Evolutionary conservation across 2,113 vertebrate genomes (phyloP), one percentile per base, ranked within the genome.

Genomic region (Chlamydotis undulata): DNA sequence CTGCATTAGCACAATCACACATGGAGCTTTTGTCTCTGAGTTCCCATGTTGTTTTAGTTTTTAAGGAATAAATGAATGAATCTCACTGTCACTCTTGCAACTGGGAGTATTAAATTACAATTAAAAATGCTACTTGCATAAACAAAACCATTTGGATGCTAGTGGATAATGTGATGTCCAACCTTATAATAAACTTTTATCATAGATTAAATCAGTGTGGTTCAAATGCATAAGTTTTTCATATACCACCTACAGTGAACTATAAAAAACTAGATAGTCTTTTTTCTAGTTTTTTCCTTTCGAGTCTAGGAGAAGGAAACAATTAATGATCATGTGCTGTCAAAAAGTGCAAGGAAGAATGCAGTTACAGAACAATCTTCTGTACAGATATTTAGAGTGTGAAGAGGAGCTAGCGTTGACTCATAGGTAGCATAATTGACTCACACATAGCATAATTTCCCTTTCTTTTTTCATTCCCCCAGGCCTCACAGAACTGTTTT

Each of bases 351-450:
- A 25, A 63, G 29, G 24, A 59, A 93, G 43, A 91, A 83, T 83
- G 43, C 25, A 82, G 45, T 84, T 91, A 55, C 2, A 21, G 77
- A 94, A 86, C 37, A 65, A 57, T 85, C 39, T 65, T 55, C 73
- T 82, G 10, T 85, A n/a, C 56, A 65, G 18, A 14, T 81, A 45
- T 60, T 91, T 91, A 77, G 49, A 52, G 23, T 50, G 59, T 35
- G 70, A 80, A 69, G 28, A 53, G 57, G 68, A 90, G 35, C 74
- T 84, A 47, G 8, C 49, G 52, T 83, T 84, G 82, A 78, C 84
- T 97, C 91, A 94, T 22, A 87, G 71, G 49, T 53, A 95, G 73
- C 43, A 45, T 92, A 94, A 91, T 52, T 97, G 29, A 57, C 73
- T 95, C 56, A 63, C n/a, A 71, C 33, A n/a, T 26, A 84, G 49